These are phyloP conservation scores for Cyprinodon diabolis DNA, from an alignment of 2,797 vertebrate genomes.

Conservation along the genomic window DNA sequence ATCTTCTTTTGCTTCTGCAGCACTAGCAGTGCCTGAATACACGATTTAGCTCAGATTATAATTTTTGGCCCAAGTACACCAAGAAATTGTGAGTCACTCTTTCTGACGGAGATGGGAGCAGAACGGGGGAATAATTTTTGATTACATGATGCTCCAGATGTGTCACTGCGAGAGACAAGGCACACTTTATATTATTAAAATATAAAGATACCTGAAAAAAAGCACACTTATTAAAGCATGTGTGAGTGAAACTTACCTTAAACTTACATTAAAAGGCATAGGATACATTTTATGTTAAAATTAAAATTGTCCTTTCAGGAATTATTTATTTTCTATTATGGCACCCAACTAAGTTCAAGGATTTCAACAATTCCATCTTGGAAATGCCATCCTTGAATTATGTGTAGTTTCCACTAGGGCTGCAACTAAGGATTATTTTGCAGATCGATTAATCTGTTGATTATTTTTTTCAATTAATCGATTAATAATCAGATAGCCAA, in stretches of 20 bases:
- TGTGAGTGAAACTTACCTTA: not conserved
- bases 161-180: slow-evolving; percentile 35
- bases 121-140: slow-evolving; percentile 42
- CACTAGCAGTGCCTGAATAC: slow-evolving; percentile 44
- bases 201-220: slow-evolving; percentile 40
- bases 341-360: not conserved
- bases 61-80: slow-evolving; percentile 53
- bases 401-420: too few species aligned
- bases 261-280: not conserved
- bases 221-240: not conserved
- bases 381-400: not conserved
- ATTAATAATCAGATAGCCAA: too few species aligned
- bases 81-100: slow-evolving; percentile 64
- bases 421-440: too few species aligned
- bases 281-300: not conserved
- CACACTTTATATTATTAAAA: slow-evolving; percentile 43
- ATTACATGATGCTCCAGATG: slow-evolving; percentile 47
- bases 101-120: slow-evolving; percentile 42
- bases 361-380: too few species aligned
- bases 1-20: slow-evolving; percentile 41
- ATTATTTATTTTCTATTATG: not conserved
- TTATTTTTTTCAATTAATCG: too few species aligned
- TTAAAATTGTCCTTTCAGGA: not conserved
- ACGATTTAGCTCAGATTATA: slow-evolving; percentile 60
- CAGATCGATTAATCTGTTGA: too few species aligned